A percentile compares a stretch with the other conserved stretches of the same genome.
These are phyloP conservation scores for Rostratula benghalensis DNA, from an alignment of 2,113 vertebrate species.

Conservation along the genomic window DNA sequence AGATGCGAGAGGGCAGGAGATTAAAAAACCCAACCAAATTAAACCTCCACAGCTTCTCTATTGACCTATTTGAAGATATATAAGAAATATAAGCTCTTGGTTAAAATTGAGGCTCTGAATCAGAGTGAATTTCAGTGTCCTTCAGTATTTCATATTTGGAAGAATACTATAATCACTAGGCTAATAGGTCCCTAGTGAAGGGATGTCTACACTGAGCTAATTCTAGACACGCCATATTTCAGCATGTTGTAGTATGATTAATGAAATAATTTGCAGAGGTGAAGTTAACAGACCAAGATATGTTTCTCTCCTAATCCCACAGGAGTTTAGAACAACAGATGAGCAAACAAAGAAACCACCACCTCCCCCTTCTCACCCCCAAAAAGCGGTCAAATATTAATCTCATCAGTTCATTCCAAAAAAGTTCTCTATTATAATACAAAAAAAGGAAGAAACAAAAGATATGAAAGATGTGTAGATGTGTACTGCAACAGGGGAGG, in stretches of 20 bases:
- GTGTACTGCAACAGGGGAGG: not conserved
- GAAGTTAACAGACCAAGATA: not conserved
- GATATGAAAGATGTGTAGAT: not conserved
- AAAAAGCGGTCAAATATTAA: not conserved
- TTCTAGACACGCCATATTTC: not conserved
- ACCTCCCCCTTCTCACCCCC: not conserved
- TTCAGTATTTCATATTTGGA: not conserved
- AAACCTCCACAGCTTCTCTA: not conserved
- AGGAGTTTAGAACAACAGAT: not conserved
- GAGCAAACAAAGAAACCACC: not conserved
- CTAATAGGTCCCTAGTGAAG: not conserved
- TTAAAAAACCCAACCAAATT: not conserved
- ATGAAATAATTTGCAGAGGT: not conserved
- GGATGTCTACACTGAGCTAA: not conserved
- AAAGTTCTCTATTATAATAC: not conserved
- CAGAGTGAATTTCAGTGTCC: not conserved
- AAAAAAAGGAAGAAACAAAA: not conserved
- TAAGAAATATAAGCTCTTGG: not conserved
- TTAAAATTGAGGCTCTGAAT: not conserved
- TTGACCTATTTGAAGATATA: not conserved
- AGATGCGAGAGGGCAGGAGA: not conserved
- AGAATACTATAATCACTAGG: not conserved
- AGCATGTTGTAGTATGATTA: not conserved
- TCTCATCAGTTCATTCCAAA: not conserved
- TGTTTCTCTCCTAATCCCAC: not conserved